Conservation (phyloP, 1,140 invertebrate genomes). For the Apis dorsata region DNA sequence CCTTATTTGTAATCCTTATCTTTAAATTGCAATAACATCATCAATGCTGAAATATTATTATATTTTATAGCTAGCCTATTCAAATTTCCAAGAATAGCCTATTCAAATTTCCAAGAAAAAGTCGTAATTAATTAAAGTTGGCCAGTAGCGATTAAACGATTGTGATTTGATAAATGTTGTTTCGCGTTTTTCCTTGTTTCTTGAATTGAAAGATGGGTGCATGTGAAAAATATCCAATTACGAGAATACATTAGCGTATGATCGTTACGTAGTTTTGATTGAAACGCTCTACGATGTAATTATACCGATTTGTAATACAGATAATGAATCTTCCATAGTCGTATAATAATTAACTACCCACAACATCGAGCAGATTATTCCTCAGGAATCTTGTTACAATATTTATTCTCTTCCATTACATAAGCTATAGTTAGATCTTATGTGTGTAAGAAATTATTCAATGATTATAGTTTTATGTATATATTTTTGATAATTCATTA, state of each 20-base stretch:
- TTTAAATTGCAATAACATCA: too few species aligned
- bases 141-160: not conserved
- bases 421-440: not conserved
- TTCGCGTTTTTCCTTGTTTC: too few species aligned
- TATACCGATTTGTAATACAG: constrained; percentile 15
- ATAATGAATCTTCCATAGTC: constrained; percentile 10
- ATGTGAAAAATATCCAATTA: not conserved
- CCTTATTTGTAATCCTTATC: too few species aligned
- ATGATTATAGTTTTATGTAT: too few species aligned
- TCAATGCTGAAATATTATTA: too few species aligned
- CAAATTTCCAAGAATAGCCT: too few species aligned
- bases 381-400: not conserved
- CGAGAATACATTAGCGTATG: not conserved
- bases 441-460: not conserved
- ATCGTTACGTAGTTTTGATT: constrained; percentile 5
- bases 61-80: too few species aligned
- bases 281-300: not conserved
- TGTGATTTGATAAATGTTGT: too few species aligned
- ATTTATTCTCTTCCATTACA: not conserved
- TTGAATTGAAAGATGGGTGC: too few species aligned
- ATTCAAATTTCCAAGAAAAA: too few species aligned
- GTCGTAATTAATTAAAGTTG: too few species aligned
- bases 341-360: not conserved
- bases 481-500: not conserved
- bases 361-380: not conserved